Evolutionary conservation across 1,140 invertebrate genomes (phyloP).

Genomic region (Solenopsis fugax): DNA sequence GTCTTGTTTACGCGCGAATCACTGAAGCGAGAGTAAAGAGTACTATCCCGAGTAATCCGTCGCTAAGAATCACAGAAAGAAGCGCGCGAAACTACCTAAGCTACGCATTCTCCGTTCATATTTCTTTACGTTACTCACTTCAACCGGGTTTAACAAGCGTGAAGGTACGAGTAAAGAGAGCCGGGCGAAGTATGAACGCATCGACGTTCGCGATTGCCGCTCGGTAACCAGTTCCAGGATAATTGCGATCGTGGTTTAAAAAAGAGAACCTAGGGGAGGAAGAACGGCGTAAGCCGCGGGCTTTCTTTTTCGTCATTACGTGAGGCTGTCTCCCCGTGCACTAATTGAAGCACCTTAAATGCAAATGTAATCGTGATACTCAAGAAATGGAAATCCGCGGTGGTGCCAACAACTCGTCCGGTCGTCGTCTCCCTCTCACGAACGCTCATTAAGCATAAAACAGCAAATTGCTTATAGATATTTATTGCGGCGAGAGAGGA

Average conservation of each 20-base stretch:
- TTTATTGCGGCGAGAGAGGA: conserved; percentile 6
- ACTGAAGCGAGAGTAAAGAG: background rate
- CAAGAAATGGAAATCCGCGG: conserved; percentile 33
- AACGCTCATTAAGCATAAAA: conserved; percentile 44
- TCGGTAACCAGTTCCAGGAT: conserved; percentile 41
- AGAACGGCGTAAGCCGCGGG: background rate
- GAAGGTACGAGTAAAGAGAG: conserved; percentile 46
- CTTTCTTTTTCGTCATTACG: conserved; percentile 53
- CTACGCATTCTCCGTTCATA: background rate
- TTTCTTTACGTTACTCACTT: conserved; percentile 52
- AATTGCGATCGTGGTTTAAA: conserved; percentile 61
- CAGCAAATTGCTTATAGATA: conserved; percentile 51
- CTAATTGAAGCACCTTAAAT: conserved; percentile 64
- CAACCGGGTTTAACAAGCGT: conserved; percentile 55
- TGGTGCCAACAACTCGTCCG: conserved; percentile 37
- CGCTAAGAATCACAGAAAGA: conserved; percentile 17
- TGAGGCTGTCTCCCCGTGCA: conserved; percentile 3
- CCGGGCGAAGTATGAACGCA: background rate
- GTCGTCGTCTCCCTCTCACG: conserved; percentile 25
- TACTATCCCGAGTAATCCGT: conserved; percentile 3
- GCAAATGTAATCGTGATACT: conserved; percentile 60
- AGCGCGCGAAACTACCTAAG: background rate
- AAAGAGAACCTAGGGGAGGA: background rate
- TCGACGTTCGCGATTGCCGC: conserved; percentile 40
- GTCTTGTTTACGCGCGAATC: background rate